Base-by-base conservation (phyloP, 2,888 invertebrate species). In the Lasioglossum oenotherae region DNA sequence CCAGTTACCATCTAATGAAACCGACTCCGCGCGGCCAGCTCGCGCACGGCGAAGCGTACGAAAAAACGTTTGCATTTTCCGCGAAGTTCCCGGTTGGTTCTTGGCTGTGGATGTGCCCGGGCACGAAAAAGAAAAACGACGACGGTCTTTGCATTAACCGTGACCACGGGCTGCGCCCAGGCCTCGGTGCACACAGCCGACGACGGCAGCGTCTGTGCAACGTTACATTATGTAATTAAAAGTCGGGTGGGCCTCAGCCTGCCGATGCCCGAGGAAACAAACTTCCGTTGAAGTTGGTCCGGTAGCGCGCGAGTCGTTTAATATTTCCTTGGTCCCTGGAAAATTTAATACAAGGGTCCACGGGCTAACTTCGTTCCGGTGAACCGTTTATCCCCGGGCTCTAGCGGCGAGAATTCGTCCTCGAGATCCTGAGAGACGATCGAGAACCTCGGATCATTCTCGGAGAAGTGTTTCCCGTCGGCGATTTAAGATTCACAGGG, bases 201-300 rank as follows among this genome's bases (percentile, higher is more conserved):
- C 23, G 67, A 67, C 10, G 57, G 53, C 38, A 69, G 23, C 53
- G 57, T 38, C 46, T 38, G 74, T 27, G 35, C 53, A 57, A 60
- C 53, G 84, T 49, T 80, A 69, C 79, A 82, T 86, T 79, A 86
- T 82, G 78, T 80, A 79, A 87, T 86, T 86, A 86, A 87, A 86
- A 82, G 71, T 81, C 60, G 16, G 60, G 49, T 14, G 46, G n/a
- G 14, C 10, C 10, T 23, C 53, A 3, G 49, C 74, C 49, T 53
- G 60, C 35, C 81, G 85, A 80, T 75, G 69, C 53, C 16, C 73
- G 71, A 19, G 78, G 53, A 81, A 81, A 74, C 69, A 77, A 78
- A 81, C 76, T 78, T 85, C 35, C n/a, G 60, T 19, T 46, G 57
- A n/a, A 72, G n/a, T 44, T 46, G 31, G 6, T 31, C 74, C 72